Evolutionary conservation across 2,113 vertebrate genomes (phyloP), one percentile per base, ranked within the genome.

Genomic region (Muscicapa adusta): DNA sequence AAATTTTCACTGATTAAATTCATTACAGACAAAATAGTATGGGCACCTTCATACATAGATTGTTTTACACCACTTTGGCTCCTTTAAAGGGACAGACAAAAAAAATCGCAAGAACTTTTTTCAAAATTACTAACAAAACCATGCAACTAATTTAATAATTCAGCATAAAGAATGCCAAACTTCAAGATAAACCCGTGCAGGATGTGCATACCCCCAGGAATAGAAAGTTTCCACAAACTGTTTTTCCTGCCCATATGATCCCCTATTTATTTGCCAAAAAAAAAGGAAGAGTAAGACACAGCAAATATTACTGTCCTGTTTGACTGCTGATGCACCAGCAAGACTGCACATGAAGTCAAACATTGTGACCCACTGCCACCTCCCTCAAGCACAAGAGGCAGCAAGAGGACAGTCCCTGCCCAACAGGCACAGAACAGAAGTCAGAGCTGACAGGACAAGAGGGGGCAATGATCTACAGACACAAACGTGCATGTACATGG

Each of bases 251-350:
- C 66, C 26, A 34, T 58, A 65, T 12, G 17, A 67, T 24, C 24
- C 24, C 5, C 24, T 60, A 14, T 8, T 73, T 61, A 61, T 2
- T 25, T 34, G 13, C 8, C 6, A 51, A 70, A 40, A 81, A 51
- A 70, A 36, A 81, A n/a, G 1, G 28, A 81, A 62, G 18, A 57
- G 19, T 10, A 33, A 82, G 79, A 53, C 18, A n/a, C 40, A n/a
- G 28, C 20, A 81, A 74, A 53, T 18, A 29, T 23, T 18, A n/a
- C 47, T 36, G 33, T 57, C 54, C 62, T 53, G 31, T 74, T 65
- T 45, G 66, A 54, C 20, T 48, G 53, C 38, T 2, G 4, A 31
- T 1, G 1, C 14, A 25, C n/a, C 42, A 53, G 45, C 0, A 0
- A 48, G 73, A 54, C 14, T 18, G 60, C 20, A 16, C 10, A 17